Evolutionary conservation across 2,888 invertebrate species (phyloP).

Genomic region (Morpho achilles): DNA sequence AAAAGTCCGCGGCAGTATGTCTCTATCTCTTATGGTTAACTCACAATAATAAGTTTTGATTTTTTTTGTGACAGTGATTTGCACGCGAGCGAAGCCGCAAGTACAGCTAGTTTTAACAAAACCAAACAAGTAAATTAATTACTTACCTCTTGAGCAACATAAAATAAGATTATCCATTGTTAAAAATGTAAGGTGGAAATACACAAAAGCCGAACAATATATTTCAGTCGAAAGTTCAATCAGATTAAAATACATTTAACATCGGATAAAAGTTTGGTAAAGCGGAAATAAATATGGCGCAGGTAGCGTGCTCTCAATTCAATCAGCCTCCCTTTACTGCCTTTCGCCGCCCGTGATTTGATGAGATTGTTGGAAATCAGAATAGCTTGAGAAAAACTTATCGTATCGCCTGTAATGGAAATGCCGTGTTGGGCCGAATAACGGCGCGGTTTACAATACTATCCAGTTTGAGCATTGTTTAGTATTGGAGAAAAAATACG

Average conservation of each 20-base stretch:
- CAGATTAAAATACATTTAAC: slow-evolving; percentile 77
- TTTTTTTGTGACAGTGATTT: too few relatives aligned
- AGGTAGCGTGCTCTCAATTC: slow-evolving; percentile 71
- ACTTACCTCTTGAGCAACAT: not conserved
- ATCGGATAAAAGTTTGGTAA: slow-evolving; percentile 70
- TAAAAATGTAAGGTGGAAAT: not conserved
- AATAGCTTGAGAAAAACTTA: slow-evolving; percentile 60
- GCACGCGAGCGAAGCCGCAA: too few relatives aligned
- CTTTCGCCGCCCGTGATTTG: slow-evolving; percentile 63
- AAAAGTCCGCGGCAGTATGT: too few relatives aligned
- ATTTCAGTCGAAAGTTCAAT: slow-evolving; percentile 70
- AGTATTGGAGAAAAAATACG: slow-evolving; percentile 9
- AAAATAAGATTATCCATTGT: too few relatives aligned
- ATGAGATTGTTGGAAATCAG: slow-evolving; percentile 75
- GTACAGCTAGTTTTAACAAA: too few relatives aligned
- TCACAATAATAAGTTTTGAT: too few relatives aligned
- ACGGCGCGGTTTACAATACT: slow-evolving; percentile 30
- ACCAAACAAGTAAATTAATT: not conserved
- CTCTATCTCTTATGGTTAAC: too few relatives aligned
- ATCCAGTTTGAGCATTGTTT: slow-evolving; percentile 22
- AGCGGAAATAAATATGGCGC: slow-evolving; percentile 70
- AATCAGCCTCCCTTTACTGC: slow-evolving; percentile 71
- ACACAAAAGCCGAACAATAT: slow-evolving; percentile 42
- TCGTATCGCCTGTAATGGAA: slow-evolving; percentile 54
- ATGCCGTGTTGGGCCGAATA: slow-evolving; percentile 45